A percentile compares a stretch with the other conserved stretches of the same genome.
Evolutionary conservation across 2,888 invertebrate genomes (phyloP).

Genomic region (Watsonalla cultraria): DNA sequence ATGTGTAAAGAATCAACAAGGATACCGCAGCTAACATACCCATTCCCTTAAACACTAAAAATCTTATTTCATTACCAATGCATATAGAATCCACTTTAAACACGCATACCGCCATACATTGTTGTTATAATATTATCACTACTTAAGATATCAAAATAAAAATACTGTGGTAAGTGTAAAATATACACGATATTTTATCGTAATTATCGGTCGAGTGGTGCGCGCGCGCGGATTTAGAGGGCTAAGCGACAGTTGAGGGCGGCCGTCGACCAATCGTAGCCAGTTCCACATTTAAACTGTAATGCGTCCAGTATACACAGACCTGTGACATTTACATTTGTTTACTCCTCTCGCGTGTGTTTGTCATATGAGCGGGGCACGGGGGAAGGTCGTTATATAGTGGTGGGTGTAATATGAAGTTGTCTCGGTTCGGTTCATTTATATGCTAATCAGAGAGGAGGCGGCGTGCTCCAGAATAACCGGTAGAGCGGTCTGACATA

Average conservation of each 20-base stretch:
- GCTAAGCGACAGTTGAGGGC: slow-evolving; percentile 24
- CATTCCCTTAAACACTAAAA: slow-evolving; percentile 57
- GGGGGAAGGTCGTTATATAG: slow-evolving; percentile 30
- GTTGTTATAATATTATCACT: slow-evolving; percentile 49
- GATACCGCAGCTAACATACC: slow-evolving; percentile 34
- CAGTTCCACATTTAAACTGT: slow-evolving; percentile 50
- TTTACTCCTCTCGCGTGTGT: slow-evolving; percentile 6
- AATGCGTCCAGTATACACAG: slow-evolving; percentile 36
- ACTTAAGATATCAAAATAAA: slow-evolving; percentile 53
- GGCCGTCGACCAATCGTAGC: slow-evolving; percentile 42
- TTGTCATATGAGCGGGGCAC: slow-evolving; percentile 17
- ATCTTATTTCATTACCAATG: slow-evolving; percentile 54
- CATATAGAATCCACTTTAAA: slow-evolving; percentile 44
- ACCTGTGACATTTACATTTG: slow-evolving; percentile 31
- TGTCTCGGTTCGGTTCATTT: slow-evolving; percentile 71
- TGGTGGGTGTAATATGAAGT: slow-evolving; percentile 63
- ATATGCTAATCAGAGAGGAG: slow-evolving; percentile 71
- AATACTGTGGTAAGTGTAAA: slow-evolving; percentile 43
- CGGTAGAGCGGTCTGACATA: slow-evolving; percentile 37
- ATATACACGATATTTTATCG: slow-evolving; percentile 56
- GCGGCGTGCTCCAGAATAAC: slow-evolving; percentile 55
- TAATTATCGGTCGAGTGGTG: slow-evolving; percentile 35
- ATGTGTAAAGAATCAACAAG: slow-evolving; percentile 27
- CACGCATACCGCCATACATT: slow-evolving; percentile 34
- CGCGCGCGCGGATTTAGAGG: slow-evolving; percentile 38